Evolutionary conservation across 1,140 invertebrate genomes (phyloP).

Genomic region (Caenorhabditis inopinata): DNA sequence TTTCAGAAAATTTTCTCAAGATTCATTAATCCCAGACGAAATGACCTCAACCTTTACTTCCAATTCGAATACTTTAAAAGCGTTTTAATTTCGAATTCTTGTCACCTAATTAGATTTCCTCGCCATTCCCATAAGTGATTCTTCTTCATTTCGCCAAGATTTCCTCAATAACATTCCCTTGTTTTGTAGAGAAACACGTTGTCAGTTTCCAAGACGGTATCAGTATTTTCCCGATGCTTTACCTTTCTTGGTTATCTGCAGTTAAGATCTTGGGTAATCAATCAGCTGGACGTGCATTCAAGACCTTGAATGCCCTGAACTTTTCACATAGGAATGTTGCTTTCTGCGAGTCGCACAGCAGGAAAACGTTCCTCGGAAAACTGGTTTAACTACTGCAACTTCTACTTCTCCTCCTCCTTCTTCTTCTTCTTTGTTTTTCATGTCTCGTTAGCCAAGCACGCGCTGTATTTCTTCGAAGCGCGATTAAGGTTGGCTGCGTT

Average conservation of each 20-base stretch:
- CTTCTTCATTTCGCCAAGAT: too few relatives aligned
- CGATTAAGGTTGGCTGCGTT: conserved; percentile 11
- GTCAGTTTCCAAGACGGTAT: conserved; percentile 11
- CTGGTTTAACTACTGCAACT: neutral
- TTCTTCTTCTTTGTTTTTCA: neutral
- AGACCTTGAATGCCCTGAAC: conserved; percentile 22
- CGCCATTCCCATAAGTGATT: too few relatives aligned
- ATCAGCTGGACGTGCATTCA: neutral
- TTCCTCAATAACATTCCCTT: too few relatives aligned
- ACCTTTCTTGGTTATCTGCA: conserved; percentile 6
- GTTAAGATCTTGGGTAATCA: conserved; percentile 9
- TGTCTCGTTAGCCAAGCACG: neutral
- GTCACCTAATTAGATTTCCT: conserved; percentile 4
- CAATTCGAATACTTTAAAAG: neutral
- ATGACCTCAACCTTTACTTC: neutral
- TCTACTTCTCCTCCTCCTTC: neutral
- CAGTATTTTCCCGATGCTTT: neutral
- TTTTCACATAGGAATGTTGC: conserved; percentile 19
- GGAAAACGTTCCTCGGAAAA: conserved; percentile 23
- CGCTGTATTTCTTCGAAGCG: neutral
- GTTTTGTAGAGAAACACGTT: too few relatives aligned
- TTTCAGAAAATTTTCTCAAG: too few relatives aligned
- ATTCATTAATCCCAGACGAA: neutral
- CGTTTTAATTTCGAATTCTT: conserved; percentile 4
- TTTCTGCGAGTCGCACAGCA: neutral